A percentile compares a stretch with the other conserved stretches of the same genome.
Evolutionary conservation across 2,888 invertebrate species (phyloP).

Genomic region (Oegoconia quadripuncta): DNA sequence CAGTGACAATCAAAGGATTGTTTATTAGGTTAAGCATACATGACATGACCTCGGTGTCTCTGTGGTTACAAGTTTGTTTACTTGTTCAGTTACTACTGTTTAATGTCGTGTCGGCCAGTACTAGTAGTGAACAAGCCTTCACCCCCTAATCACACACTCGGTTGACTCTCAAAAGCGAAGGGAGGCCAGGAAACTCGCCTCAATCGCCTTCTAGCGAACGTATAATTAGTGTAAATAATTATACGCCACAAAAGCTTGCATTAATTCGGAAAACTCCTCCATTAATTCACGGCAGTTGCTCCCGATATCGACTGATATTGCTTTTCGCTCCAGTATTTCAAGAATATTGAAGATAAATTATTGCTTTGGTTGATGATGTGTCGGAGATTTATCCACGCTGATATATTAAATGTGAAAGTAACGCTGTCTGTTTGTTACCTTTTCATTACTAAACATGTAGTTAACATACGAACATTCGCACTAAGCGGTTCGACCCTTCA

Average conservation of each 20-base stretch:
- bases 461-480: too few species aligned
- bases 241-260: constrained; percentile 26
- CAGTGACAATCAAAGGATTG: too few species aligned
- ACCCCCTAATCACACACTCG: constrained; percentile 60
- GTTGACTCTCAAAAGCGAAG: constrained; percentile 53
- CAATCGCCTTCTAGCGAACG: constrained; percentile 33
- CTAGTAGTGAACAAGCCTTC: constrained; percentile 32
- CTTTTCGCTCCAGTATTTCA: constrained; percentile 15
- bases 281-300: constrained; percentile 27
- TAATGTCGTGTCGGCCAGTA: constrained; percentile 2
- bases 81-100: not conserved
- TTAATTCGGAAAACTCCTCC: constrained; percentile 28
- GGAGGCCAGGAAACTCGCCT: constrained; percentile 40
- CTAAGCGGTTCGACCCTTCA: too few species aligned
- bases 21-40: too few species aligned
- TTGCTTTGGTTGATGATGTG: not conserved
- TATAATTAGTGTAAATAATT: constrained; percentile 60
- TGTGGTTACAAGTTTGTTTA: not conserved
- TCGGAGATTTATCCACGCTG: too few species aligned
- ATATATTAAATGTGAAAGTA: too few species aligned
- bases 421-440: too few species aligned
- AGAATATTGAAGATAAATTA: not conserved
- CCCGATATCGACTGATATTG: constrained; percentile 23
- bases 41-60: too few species aligned
- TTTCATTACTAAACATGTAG: too few species aligned